Evolutionary conservation across 2,797 vertebrate species (phyloP), one percentile per base, ranked within the genome.

Genomic region (Fistularia tabacaria): DNA sequence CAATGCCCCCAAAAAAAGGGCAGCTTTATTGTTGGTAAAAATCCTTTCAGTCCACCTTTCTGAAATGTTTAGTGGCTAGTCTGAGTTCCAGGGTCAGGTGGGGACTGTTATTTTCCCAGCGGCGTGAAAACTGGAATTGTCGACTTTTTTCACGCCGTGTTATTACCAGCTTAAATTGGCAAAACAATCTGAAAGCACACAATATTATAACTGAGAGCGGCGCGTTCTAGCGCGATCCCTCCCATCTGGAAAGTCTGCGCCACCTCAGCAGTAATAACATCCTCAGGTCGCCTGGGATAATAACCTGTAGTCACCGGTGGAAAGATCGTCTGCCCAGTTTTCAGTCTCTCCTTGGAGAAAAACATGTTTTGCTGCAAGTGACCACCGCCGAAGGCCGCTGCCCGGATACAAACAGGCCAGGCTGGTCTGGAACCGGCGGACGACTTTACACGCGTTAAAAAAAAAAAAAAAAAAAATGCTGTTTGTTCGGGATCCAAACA

Each of bases 351-450:
- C 25, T 25, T 25, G 25, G 59, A 62, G 59, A 75, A 36, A 82
- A 86, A 86, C 80, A 81, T 81, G 78, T 80, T 85, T 79, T 84
- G 60, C 75, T 49, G 63, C 63, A 11, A 36, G 47, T 45, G 66
- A 57, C 56, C 56, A 41, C 39, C 25, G 25, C 25, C 56, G 49
- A 54, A 73, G 10, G 49, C 62, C 52, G 57, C 53, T 66, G 74
- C 59, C 49, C 60, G 85, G 84, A 87, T 81, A 74, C 82, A 25
- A 86, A 82, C 77, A 82, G 63, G 11, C 25, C 49, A 10, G 60
- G 39, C 39, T 40, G 3, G 39, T 40, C 39, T 8, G 39, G 39
- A 40, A 40, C 8, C 39, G 8, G 72, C 12, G 41, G 41, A 42
- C 9, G 41, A 42, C 1, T 10, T 10, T 11, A 10, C 41, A 42